These are phyloP conservation scores for Otus sunia DNA, from an alignment of 2,113 vertebrate genomes.

Conservation along the genomic window DNA sequence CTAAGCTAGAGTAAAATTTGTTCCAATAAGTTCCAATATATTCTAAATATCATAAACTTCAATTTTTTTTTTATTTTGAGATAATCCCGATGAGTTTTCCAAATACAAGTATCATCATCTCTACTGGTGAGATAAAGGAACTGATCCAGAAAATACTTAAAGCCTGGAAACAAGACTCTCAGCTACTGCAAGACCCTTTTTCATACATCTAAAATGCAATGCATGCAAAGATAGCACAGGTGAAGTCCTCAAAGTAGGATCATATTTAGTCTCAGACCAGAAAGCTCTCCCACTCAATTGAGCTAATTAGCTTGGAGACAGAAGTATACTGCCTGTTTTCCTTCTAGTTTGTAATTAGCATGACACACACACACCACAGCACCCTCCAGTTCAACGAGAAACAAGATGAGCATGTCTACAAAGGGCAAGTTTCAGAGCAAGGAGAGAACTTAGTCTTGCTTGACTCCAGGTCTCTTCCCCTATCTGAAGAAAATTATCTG, in stretches of 20 bases:
- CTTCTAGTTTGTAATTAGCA: neutral
- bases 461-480: neutral
- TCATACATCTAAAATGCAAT: neutral
- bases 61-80: neutral
- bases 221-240: neutral
- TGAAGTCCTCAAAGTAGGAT: neutral
- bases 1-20: neutral
- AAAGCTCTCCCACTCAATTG: neutral
- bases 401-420: accelerated
- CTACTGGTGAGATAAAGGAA: neutral
- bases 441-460: neutral
- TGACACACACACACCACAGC: neutral
- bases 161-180: neutral
- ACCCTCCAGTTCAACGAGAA: neutral
- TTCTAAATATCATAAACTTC: neutral
- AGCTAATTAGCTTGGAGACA: neutral
- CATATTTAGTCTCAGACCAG: neutral
- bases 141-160: neutral
- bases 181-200: neutral
- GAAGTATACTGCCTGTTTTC: neutral
- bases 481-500: neutral
- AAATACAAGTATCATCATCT: neutral
- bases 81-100: neutral
- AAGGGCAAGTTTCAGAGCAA: neutral
- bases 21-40: neutral